Base-by-base conservation (phyloP, 1,140 invertebrate species). In the Dendroctonus valens region DNA sequence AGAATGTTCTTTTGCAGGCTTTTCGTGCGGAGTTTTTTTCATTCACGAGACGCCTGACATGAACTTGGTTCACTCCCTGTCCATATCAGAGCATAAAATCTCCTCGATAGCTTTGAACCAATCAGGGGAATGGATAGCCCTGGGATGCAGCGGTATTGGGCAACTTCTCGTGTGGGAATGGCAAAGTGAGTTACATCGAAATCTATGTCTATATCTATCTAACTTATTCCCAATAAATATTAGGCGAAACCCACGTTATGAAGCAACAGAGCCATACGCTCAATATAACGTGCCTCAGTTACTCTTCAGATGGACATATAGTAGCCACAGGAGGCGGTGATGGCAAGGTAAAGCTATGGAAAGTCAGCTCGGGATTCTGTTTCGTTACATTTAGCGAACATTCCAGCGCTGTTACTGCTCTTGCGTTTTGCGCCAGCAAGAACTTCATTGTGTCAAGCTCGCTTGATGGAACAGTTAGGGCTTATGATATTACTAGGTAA, bases 161-260 rank as follows among this genome's bases (percentile, higher is more conserved):
- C 95, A 98, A 76, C 79, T 99, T 14, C 78, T 98, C 9, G 96
- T 99, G 6, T 99, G 96, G 96, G 97, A 99, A 81, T 99, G 96
- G 96, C 95, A 97, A 80, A 97, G 94, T 85, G 75, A 80, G 79
- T 73, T 52, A 7, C 12, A 26, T 26, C 26, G 26, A 26, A 26
- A 26, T 26, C 3, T 26, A 26, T 26, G 26, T 3, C 3, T 26
- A n/a, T n/a, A n/a, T 26, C 3, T 26, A 26, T 26, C 26, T 2
- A 26, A 26, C 26, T 26, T 26, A 26, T 3, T 26, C 26, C 26
- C 26, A 26, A 26, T 26, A 26, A 26, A n/a, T 55, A 65, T 71
- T 70, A 85, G 84, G 84, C 78, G 94, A 99, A 82, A 94, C 93
- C n/a, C 98, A 97, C 73, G 89, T 97, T 0, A 87, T 99, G 84